These are phyloP conservation scores for Phania funesta DNA, from an alignment of 2,888 invertebrate genomes.

Conservation along the genomic window DNA sequence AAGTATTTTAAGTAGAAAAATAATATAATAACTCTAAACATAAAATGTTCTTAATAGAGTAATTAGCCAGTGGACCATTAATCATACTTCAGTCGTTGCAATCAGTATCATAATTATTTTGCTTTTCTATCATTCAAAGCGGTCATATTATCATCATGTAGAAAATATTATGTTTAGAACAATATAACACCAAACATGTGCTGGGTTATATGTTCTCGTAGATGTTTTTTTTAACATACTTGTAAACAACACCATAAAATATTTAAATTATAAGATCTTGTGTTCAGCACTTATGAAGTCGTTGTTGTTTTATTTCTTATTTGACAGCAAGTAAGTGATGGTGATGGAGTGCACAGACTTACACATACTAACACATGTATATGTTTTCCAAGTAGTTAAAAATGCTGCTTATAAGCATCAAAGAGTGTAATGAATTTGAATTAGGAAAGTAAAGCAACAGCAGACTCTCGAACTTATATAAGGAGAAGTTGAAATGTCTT, in stretches of 20 bases:
- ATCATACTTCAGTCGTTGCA: too few species aligned
- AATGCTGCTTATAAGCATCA: slow-evolving; percentile 36
- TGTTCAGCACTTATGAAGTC: slow-evolving; percentile 74
- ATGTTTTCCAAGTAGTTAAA: slow-evolving; percentile 47
- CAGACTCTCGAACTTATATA: too few species aligned
- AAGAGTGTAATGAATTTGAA: not conserved
- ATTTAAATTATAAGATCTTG: slow-evolving; percentile 77
- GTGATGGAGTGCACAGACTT: not conserved
- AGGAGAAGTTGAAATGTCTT: too few species aligned
- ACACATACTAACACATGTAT: not conserved
- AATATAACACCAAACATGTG: not conserved
- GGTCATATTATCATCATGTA: too few species aligned
- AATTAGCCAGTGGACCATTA: too few species aligned
- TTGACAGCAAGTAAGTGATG: slow-evolving; percentile 15
- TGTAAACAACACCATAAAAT: slow-evolving; percentile 72
- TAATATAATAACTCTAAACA: too few species aligned
- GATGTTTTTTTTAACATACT: slow-evolving; percentile 19
- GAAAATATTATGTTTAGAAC: not conserved
- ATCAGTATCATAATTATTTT: too few species aligned
- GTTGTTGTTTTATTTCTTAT: slow-evolving; percentile 22
- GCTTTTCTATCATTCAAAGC: too few species aligned
- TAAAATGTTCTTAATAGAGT: too few species aligned
- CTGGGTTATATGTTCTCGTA: slow-evolving; percentile 22
- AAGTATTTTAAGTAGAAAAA: too few species aligned
- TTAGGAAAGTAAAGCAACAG: slow-evolving; percentile 6